Conservation (phyloP, 2,797 vertebrate genomes). For the Lepus townsendii region DNA sequence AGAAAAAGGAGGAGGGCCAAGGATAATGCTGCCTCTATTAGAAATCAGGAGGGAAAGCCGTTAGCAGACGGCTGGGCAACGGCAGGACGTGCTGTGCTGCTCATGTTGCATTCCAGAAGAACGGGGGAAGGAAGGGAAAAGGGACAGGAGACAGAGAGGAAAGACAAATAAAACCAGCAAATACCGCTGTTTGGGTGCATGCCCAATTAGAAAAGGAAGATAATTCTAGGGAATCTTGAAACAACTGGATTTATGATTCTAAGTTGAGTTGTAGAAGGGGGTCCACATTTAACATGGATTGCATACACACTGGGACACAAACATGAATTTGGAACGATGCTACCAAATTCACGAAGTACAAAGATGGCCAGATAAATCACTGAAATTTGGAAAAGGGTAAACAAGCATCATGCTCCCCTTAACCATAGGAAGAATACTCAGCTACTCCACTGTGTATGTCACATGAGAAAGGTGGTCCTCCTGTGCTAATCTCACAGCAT, state of each 20-base stretch:
- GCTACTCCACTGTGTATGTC: neutral
- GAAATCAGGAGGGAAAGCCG: slow-evolving; percentile 46
- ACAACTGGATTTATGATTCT: neutral
- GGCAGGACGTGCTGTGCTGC: neutral
- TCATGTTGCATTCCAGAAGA: neutral
- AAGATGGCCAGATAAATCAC: neutral
- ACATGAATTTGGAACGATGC: neutral
- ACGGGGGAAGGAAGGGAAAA: neutral
- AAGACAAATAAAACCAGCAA: neutral
- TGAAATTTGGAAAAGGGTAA: slow-evolving; percentile 10
- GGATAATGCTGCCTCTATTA: slow-evolving; percentile 73
- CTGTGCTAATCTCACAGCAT: neutral
- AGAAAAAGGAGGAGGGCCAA: slow-evolving; percentile 74
- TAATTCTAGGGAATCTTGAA: neutral
- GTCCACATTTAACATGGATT: neutral
- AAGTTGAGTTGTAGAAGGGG: neutral
- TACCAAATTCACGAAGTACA: neutral
- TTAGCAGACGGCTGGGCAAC: slow-evolving; percentile 28
- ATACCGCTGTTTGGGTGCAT: neutral
- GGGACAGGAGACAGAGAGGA: accelerated
- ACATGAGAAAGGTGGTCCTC: neutral
- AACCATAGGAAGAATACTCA: neutral
- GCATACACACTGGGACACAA: neutral
- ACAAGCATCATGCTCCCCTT: neutral
- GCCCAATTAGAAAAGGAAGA: slow-evolving; percentile 10